Conservation (phyloP, 1,140 invertebrate species). For the Aphelenchoides avenae region DNA sequence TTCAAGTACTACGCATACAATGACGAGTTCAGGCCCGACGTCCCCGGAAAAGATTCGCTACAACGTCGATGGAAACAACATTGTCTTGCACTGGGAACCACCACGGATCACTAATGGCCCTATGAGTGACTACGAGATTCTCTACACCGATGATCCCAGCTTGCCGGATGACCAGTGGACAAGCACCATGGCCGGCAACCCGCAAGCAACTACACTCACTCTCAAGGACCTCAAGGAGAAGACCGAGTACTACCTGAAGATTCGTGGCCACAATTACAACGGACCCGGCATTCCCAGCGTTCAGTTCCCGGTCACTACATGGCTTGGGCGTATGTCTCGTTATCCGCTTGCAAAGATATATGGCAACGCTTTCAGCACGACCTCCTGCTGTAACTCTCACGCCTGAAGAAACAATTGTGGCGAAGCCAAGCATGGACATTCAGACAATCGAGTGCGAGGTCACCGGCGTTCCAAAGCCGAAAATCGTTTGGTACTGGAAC, state of each 20-base stretch:
- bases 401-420: constrained; percentile 29
- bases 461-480: constrained; percentile 53
- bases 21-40: constrained; percentile 41
- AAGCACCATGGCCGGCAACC: constrained; percentile 33
- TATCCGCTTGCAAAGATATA: neutral
- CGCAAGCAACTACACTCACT: constrained; percentile 34
- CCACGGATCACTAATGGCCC: constrained; percentile 54
- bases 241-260: constrained; percentile 49
- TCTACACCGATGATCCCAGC: constrained; percentile 53
- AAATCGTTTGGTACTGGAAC: constrained; percentile 58
- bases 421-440: constrained; percentile 48
- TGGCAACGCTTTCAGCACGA: constrained; percentile 40
- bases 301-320: constrained; percentile 51
- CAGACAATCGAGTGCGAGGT: constrained; percentile 52
- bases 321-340: constrained; percentile 40
- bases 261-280: constrained; percentile 50
- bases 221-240: constrained; percentile 43
- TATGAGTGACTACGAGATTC: constrained; percentile 57
- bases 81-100: constrained; percentile 52
- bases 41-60: constrained; percentile 52
- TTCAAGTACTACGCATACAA: neutral
- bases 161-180: constrained; percentile 53
- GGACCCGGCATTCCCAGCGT: constrained; percentile 48
- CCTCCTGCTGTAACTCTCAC: constrained; percentile 38
- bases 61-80: constrained; percentile 53